A percentile compares a stretch with the other conserved stretches of the same genome.
Evolutionary conservation across 53 echinoderm and acorn worm species (phyloP).

Genomic region (Paelopatides confundens): DNA sequence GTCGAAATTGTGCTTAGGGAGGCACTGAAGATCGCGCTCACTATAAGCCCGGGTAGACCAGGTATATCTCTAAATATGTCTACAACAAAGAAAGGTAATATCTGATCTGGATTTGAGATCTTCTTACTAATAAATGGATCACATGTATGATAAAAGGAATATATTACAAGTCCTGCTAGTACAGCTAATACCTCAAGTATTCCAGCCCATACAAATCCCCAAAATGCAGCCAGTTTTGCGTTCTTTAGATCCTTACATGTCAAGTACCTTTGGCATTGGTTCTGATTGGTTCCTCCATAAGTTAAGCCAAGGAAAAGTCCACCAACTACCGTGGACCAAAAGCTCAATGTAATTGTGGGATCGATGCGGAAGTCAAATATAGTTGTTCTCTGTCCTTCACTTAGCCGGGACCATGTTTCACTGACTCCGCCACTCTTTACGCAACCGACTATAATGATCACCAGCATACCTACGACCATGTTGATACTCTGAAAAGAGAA

Average conservation of each 20-base stretch:
- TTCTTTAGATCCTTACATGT: slow-evolving; percentile 12
- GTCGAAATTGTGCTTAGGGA: slow-evolving; percentile 17
- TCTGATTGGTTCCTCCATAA: slow-evolving; percentile 32
- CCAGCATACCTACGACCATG: neutral
- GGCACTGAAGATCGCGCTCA: slow-evolving; percentile 7
- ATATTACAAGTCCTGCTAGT: neutral
- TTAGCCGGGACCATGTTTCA: neutral
- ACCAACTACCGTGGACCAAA: neutral
- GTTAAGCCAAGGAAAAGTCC: neutral
- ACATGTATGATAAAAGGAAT: slow-evolving; percentile 2
- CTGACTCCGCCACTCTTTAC: neutral
- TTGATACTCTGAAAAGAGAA: neutral
- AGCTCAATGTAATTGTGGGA: neutral
- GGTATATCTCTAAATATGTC: neutral
- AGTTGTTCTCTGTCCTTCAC: neutral
- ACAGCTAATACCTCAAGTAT: neutral
- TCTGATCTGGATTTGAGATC: neutral
- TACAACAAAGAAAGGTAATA: slow-evolving; percentile 10
- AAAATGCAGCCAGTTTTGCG: neutral
- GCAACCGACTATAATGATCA: neutral
- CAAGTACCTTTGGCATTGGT: slow-evolving; percentile 29
- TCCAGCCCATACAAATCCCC: slow-evolving; percentile 2
- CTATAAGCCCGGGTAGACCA: neutral
- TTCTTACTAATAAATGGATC: slow-evolving; percentile 9
- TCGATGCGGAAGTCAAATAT: slow-evolving; percentile 8